Evolutionary conservation across 2,113 vertebrate species (phyloP).

Genomic region (Camelus dromedarius): DNA sequence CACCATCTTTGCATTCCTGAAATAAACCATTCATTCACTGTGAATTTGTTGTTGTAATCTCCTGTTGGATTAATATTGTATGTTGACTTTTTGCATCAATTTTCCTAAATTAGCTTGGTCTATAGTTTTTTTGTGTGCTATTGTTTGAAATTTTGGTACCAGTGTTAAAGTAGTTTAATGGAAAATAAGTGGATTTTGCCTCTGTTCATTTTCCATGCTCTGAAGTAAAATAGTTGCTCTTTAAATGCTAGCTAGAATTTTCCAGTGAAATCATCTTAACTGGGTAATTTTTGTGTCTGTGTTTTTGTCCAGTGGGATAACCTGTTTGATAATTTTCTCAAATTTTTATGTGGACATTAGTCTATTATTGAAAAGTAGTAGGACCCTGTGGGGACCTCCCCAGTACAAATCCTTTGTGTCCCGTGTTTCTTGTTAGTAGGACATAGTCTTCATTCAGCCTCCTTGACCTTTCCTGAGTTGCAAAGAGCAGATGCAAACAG

Average conservation of each 20-base stretch:
- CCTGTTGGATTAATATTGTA: background rate
- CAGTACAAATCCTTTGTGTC: too few relatives aligned
- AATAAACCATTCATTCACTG: background rate
- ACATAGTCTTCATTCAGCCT: too few relatives aligned
- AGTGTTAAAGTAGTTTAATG: background rate
- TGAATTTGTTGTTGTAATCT: background rate
- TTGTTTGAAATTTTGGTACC: background rate
- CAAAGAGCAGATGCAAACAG: too few relatives aligned
- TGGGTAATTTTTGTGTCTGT: background rate
- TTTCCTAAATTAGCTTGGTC: background rate
- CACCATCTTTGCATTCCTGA: background rate
- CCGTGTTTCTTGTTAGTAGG: too few relatives aligned
- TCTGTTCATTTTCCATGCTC: background rate
- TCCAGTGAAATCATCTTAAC: background rate
- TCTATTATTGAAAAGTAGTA: background rate
- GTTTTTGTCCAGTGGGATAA: background rate
- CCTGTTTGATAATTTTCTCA: conserved; percentile 7
- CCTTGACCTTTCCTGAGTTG: too few relatives aligned
- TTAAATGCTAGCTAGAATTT: background rate
- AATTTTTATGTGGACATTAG: background rate
- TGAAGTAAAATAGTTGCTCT: background rate
- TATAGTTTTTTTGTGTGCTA: background rate
- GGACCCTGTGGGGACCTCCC: too few relatives aligned
- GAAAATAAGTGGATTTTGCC: background rate
- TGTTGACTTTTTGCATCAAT: background rate